Evolutionary conservation across 2,797 vertebrate genomes (phyloP).

Genomic region (Myotis vivesi): DNA sequence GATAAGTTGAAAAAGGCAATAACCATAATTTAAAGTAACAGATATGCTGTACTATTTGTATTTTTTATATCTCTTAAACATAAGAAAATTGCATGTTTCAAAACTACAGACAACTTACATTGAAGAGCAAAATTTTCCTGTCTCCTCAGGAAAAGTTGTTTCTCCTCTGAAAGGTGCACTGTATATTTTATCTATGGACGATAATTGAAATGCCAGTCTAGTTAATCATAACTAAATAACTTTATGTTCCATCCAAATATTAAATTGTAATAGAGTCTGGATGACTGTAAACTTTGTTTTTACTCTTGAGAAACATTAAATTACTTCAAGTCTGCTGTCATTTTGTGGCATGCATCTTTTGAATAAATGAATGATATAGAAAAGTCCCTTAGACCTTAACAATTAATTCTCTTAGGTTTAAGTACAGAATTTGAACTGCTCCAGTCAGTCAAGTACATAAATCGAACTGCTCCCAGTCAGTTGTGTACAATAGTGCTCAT

Average conservation of each 20-base stretch:
- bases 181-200: neutral
- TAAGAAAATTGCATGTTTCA: neutral
- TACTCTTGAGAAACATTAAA: neutral
- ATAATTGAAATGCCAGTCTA: constrained; percentile 45
- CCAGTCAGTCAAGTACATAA: neutral
- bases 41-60: neutral
- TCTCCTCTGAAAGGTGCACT: neutral
- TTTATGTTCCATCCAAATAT: neutral
- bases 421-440: neutral
- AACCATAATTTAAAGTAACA: neutral
- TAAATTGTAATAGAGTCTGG: constrained; percentile 18
- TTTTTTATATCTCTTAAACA: neutral
- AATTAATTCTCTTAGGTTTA: neutral
- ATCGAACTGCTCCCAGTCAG: neutral
- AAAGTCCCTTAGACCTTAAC: neutral
- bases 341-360: constrained; percentile 13
- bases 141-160: neutral
- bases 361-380: neutral
- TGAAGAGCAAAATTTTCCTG: neutral
- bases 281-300: neutral
- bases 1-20: neutral
- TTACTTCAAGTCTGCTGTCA: neutral
- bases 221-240: constrained; percentile 27
- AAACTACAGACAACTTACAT: neutral
- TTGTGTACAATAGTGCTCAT: neutral